Evolutionary conservation across 2,888 invertebrate genomes (phyloP).

Genomic region (Leucozona laternaria): DNA sequence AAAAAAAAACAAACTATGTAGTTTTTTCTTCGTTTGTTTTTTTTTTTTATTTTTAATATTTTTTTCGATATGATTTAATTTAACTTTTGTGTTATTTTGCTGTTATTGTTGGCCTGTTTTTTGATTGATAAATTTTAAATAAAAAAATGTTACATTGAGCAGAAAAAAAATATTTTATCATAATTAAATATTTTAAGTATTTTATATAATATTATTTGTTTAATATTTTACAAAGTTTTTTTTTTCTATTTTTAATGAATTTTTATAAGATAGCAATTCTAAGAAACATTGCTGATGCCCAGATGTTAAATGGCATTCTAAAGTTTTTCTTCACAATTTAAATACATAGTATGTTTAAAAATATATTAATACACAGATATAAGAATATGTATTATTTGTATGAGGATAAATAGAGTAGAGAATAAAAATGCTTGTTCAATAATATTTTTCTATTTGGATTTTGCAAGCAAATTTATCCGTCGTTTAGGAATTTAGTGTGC

Average conservation of each 20-base stretch:
- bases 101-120: slow-evolving; percentile 51
- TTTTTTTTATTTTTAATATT: slow-evolving; percentile 22
- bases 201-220: neutral
- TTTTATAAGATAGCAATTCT: slow-evolving; percentile 7
- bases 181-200: slow-evolving; percentile 40
- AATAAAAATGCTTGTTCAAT: slow-evolving; percentile 31
- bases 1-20: no score
- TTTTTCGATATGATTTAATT: slow-evolving; percentile 19
- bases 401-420: slow-evolving; percentile 10
- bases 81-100: slow-evolving; percentile 26
- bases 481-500: slow-evolving; percentile 36
- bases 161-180: slow-evolving; percentile 61
- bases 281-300: neutral
- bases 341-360: slow-evolving; percentile 2
- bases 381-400: neutral
- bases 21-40: slow-evolving; percentile 34
- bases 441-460: neutral
- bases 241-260: neutral
- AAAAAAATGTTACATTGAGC: slow-evolving; percentile 39
- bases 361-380: slow-evolving; percentile 23
- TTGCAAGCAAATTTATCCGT: slow-evolving; percentile 41
- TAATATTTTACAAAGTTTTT: slow-evolving; percentile 12
- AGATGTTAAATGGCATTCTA: neutral
- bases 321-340: slow-evolving; percentile 4
- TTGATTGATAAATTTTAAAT: slow-evolving; percentile 15